Evolutionary conservation across 1,140 invertebrate species (phyloP), one percentile per base, ranked within the genome.

Genomic region (Cheumatopsyche charites): DNA sequence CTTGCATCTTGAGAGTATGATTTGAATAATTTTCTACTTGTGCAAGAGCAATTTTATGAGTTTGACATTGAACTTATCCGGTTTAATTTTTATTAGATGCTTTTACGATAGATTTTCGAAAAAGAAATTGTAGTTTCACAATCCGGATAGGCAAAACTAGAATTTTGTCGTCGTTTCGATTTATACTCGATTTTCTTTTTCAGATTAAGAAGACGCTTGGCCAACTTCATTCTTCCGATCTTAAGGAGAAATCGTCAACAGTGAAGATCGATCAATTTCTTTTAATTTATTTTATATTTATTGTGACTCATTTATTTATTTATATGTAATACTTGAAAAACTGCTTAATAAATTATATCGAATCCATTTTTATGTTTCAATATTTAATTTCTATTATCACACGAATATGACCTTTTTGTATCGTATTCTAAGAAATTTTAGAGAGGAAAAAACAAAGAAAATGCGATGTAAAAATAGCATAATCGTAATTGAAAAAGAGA

Each of bases 141-240:
- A n/a, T n/a, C n/a, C n/a, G 29, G 29, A 36, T 36, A 9, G 29
- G 29, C n/a, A n/a, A n/a, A n/a, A n/a, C n/a, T n/a, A n/a, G n/a
- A n/a, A n/a, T n/a, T 36, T 36, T 36, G 29, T 36, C 29, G 29
- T n/a, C n/a, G 9, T 36, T 36, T 36, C 29, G 29, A 36, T 4
- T 36, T 36, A 41, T 36, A 42, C 11, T 63, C 2, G 25, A 36
- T 63, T 21, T 15, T 52, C 7, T 66, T 45, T 66, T 78, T 61
- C 81, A 84, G 82, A 78, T 74, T 84, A 73, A 82, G 81, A 72
- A 74, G 79, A 45, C 77, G 79, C 1, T 76, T 84, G 5, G 79
- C 81, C 1, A 79, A 78, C 62, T 76, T 82, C 45, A 74, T 84
- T 67, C 67, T 80, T 36, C 81, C 82, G 7, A 75, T 84, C 15